A percentile compares a stretch with the other conserved stretches of the same genome.
These are phyloP conservation scores for Zosterops pallidus DNA, from an alignment of 2,113 vertebrate genomes.

Conservation along the genomic window DNA sequence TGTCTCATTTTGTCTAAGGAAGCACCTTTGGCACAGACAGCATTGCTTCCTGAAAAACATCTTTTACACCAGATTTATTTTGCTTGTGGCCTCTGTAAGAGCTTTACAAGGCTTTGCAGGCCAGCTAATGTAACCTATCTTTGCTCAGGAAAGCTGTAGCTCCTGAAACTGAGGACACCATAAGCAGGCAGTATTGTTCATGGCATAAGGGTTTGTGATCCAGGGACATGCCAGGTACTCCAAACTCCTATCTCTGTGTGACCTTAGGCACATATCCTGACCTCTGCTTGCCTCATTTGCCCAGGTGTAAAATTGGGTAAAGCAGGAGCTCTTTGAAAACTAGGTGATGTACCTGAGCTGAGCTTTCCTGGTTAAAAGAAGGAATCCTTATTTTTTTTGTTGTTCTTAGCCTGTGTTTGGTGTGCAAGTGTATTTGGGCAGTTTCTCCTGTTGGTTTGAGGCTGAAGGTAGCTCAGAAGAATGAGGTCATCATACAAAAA, in stretches of 20 bases:
- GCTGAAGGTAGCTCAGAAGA: neutral
- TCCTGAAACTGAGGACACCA: neutral
- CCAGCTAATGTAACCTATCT: neutral
- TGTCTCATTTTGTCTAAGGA: neutral
- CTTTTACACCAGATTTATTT: neutral
- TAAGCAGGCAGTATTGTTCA: neutral
- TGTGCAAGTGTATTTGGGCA: neutral
- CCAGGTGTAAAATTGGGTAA: neutral
- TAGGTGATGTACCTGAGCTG: neutral
- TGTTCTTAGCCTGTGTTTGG: neutral
- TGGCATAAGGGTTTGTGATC: neutral
- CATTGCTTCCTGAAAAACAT: neutral
- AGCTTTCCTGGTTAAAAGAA: neutral
- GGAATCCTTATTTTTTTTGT: neutral
- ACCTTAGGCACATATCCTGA: neutral
- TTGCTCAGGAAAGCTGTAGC: neutral
- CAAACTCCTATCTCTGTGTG: neutral
- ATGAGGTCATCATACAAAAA: rapidly evolving
- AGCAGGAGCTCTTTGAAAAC: neutral
- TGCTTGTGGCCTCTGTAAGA: neutral
- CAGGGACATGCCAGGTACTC: rapidly evolving
- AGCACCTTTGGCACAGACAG: neutral
- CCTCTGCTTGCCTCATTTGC: neutral
- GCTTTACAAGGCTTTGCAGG: neutral
- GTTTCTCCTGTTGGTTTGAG: neutral